Base-by-base conservation (phyloP, 2,113 vertebrate species). In the Phrynosoma blainvillii region DNA sequence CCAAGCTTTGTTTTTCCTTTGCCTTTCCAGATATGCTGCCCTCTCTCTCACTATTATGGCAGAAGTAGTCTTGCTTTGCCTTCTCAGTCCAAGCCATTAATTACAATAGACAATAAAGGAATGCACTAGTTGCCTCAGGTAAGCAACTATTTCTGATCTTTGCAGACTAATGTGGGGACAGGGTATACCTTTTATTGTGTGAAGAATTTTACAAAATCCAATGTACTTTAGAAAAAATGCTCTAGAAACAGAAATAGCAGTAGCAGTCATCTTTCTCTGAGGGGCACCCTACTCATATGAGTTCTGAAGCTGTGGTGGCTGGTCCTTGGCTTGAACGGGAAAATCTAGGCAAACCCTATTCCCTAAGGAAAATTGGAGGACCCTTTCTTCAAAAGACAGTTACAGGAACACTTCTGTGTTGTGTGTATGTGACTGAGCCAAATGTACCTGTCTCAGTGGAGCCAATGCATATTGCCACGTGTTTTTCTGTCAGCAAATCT, bases 401-500 rank as follows among this genome's bases (percentile, higher is more conserved):
- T 25, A n/a, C 25, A 65, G 27, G 25, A 66, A 78, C 68, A 85
- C 56, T 40, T 21, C 1, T 62, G 59, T 18, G 14, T 62, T 14
- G 59, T 62, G 59, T 62, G 59, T 62, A 16, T 62, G 59, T 62
- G 56, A 65, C 8, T 82, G 32, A 47, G 25, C 54, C 7, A 32
- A 36, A 56, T 30, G 47, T 30, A 71, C 32, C 42, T 71, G 32
- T 71, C 30, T 68, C 81, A 1, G 3, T 74, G 54, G 25, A 59
- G 71, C 30, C 70, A 62, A 47, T 52, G 25, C 25, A 80, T 32
- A 11, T 9, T 21, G 21, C 40, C 54, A 42, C 54, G 25, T 36
- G n/a, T 82, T 87, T 82, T 87, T 82, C 27, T 47, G 40, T 82
- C 71, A 87, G 79, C 71, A 76, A 88, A 88, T 88, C 86, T 76